Evolutionary conservation across 2,888 invertebrate species (phyloP), one percentile per base, ranked within the genome.

Genomic region (Schizotus pectinicornis): DNA sequence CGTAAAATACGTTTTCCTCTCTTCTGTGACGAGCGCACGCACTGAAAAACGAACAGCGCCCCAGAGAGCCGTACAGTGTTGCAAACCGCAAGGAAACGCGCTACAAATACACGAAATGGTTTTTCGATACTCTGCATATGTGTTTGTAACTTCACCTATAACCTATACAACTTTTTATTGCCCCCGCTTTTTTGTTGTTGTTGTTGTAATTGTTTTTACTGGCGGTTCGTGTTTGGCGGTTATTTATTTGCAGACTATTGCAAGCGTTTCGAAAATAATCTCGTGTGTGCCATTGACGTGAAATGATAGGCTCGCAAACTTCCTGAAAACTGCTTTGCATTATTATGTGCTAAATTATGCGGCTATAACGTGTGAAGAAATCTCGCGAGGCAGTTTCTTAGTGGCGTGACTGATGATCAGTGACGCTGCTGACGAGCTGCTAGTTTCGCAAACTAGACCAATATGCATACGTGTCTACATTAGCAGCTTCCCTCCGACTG

Each of bases 301-400:
- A 49, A 49, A 56, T 57, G 59, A 59, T 59, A 51, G 51, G 49
- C 53, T 56, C 49, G 13, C 41, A 54, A 49, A 61, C 39, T 61
- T 61, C 45, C 50, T 9, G 53, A 57, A 33, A 39, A 50, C 61
- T 54, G 38, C 61, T 61, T 57, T 61, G 61, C 56, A 57, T 61
- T 57, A 61, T 61, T 57, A 50, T 54, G 45, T 51, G 47, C 45
- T 56, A 56, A 56, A 60, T 56, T 56, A 60, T 60, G 32, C 57
- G 35, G 37, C 35, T 9, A 38, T 37, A 33, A 22, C n/a, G 43
- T 38, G 11, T 36, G 42, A 30, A 41, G 53, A 52, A 56, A 52
- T 9, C 43, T 38, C 45, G 33, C 47, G 42, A 42, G 32, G 41
- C 6, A 48, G 8, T 41, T 35, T 31, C 34, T 33, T 43, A 22